These are phyloP conservation scores for Scopus umbretta DNA, from an alignment of 2,113 vertebrate genomes.

Conservation along the genomic window DNA sequence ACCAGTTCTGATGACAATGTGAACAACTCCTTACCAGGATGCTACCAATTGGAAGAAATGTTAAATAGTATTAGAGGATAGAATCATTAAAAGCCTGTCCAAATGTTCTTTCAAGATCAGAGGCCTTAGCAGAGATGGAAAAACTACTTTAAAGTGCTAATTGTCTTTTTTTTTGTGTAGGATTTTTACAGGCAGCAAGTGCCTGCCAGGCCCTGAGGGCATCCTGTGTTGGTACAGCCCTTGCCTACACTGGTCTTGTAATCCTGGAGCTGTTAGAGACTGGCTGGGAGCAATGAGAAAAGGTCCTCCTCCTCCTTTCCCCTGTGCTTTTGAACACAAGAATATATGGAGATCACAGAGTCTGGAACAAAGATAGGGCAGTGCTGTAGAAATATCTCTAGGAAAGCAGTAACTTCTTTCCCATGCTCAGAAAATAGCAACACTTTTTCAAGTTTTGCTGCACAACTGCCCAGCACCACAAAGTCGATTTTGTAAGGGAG, in stretches of 20 bases:
- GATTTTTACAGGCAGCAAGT: not conserved
- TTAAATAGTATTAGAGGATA: not conserved
- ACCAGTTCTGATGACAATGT: not conserved
- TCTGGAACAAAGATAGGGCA: not conserved
- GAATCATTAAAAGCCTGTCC: not conserved
- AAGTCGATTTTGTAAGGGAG: not conserved
- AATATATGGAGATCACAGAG: not conserved
- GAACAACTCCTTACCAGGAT: not conserved
- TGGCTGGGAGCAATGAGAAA: not conserved
- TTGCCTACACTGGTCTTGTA: not conserved
- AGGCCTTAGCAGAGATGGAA: not conserved
- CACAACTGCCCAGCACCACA: not conserved
- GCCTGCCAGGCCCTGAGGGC: not conserved
- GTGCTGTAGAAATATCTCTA: not conserved
- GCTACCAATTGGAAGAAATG: not conserved
- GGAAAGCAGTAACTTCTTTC: not conserved
- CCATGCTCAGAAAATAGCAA: not conserved
- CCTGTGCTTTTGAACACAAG: not conserved
- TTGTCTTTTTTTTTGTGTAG: not conserved
- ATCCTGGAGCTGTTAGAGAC: not conserved
- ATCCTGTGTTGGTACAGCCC: not conserved
- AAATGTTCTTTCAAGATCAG: conserved; percentile 37
- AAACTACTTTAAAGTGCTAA: conserved; percentile 35
- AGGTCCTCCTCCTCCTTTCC: not conserved
- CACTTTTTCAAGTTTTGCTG: not conserved